Evolutionary conservation across 2,797 vertebrate species (phyloP).

Genomic region (Helostoma temminkii): DNA sequence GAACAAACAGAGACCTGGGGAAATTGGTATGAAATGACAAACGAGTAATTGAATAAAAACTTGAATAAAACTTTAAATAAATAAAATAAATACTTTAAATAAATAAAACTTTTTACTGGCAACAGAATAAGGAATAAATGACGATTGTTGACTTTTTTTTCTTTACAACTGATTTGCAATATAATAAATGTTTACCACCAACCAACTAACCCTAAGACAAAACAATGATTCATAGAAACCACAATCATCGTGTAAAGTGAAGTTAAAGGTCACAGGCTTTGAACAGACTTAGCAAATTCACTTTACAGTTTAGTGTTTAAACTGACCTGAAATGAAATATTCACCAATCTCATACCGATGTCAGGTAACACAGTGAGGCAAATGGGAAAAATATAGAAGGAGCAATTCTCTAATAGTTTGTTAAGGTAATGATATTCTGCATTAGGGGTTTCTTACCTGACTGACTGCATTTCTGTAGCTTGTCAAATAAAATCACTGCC

Average conservation of each 20-base stretch:
- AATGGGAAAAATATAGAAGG: no score
- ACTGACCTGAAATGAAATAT: not conserved
- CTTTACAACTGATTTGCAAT: slow-evolving; percentile 16
- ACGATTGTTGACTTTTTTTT: no score
- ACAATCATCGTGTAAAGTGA: not conserved
- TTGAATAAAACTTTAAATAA: not conserved
- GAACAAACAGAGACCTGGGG: slow-evolving; percentile 72
- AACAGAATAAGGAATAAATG: no score
- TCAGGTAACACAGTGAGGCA: not conserved
- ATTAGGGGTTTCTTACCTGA: slow-evolving; percentile 69
- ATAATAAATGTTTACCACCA: slow-evolving; percentile 25
- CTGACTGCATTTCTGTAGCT: slow-evolving; percentile 65
- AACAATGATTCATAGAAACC: slow-evolving; percentile 22
- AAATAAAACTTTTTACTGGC: not conserved
- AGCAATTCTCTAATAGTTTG: no score
- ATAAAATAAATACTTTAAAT: not conserved
- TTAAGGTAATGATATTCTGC: not conserved
- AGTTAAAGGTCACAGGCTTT: slow-evolving; percentile 11
- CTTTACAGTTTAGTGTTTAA: slow-evolving; percentile 5
- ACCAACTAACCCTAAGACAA: no score
- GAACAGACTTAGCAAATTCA: not conserved
- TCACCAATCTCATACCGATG: not conserved
- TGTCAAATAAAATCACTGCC: slow-evolving; percentile 9
- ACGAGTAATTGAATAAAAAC: no score
- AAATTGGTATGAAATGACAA: not conserved